Evolutionary conservation across 2,113 vertebrate genomes (phyloP).

Genomic region (Gadus macrocephalus): DNA sequence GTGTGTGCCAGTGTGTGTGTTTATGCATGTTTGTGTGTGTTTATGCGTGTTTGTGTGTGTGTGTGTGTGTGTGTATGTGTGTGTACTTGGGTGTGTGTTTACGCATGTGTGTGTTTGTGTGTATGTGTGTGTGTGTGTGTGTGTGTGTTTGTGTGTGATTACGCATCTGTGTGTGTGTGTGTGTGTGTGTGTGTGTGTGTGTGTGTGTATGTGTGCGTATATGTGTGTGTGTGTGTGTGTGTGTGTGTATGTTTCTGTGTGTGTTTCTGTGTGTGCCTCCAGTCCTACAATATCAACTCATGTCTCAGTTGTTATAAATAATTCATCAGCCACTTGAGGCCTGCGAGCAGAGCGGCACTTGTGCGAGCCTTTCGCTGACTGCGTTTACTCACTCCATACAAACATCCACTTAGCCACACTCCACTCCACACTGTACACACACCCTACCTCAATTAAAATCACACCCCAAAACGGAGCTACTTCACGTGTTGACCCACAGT

Average conservation of each 20-base stretch:
- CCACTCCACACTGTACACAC: conserved; percentile 39
- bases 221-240: conserved; percentile 23
- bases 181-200: not conserved
- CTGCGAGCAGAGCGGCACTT: conserved; percentile 61
- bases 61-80: conserved; percentile 6
- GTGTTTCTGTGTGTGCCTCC: conserved; percentile 39
- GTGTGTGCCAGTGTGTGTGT: no score
- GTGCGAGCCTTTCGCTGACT: conserved; percentile 53
- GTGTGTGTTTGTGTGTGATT: no score
- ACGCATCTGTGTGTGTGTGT: conserved; percentile 10
- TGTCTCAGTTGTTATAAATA: conserved; percentile 65
- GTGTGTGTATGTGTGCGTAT: not conserved
- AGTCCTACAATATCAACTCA: conserved; percentile 58
- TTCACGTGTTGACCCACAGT: no score
- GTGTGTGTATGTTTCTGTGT: conserved; percentile 9
- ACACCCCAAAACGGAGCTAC: not conserved
- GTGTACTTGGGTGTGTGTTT: not conserved
- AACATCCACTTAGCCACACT: conserved; percentile 55
- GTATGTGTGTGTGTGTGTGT: not conserved
- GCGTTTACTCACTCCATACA: conserved; percentile 53
- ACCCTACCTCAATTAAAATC: not conserved
- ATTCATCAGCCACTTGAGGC: conserved; percentile 72
- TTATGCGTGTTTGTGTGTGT: not conserved
- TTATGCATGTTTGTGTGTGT: no score
- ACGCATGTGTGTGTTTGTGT: not conserved